Evolutionary conservation across 2,797 vertebrate genomes (phyloP).

Genomic region (Argya squamiceps): DNA sequence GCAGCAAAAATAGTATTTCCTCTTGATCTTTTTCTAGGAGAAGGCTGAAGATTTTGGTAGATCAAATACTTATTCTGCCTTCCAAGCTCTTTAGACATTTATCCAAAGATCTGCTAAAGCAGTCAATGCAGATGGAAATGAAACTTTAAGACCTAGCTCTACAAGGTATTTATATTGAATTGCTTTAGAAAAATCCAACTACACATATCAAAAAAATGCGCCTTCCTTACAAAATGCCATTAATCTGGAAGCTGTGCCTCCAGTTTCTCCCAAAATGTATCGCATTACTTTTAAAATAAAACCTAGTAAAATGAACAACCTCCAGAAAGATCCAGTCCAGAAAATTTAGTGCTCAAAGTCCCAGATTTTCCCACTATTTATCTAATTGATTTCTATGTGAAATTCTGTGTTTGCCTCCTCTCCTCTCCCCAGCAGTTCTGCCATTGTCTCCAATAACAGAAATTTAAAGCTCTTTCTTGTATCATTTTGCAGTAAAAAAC

Average conservation of each 20-base stretch:
- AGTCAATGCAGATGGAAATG: slow-evolving; percentile 13
- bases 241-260: neutral
- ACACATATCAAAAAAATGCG: neutral
- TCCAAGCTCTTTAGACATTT: slow-evolving; percentile 20
- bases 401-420: neutral
- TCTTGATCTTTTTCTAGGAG: slow-evolving; percentile 10
- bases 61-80: slow-evolving; percentile 7
- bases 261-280: neutral
- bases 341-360: neutral
- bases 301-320: neutral
- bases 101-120: neutral
- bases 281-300: neutral
- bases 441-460: neutral
- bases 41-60: neutral
- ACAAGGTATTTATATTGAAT: neutral
- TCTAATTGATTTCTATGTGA: neutral
- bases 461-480: neutral
- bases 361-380: neutral
- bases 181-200: slow-evolving; percentile 23
- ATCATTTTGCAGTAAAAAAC: neutral
- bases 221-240: neutral
- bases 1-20: slow-evolving; percentile 19
- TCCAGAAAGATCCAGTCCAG: neutral
- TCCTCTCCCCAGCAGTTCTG: neutral
- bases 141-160: slow-evolving; percentile 24